Percentiles rank a stretch among this genome's conserved stretches.
Evolutionary conservation across 2,113 vertebrate genomes (phyloP).

Genomic region (Thunnus maccoyii): DNA sequence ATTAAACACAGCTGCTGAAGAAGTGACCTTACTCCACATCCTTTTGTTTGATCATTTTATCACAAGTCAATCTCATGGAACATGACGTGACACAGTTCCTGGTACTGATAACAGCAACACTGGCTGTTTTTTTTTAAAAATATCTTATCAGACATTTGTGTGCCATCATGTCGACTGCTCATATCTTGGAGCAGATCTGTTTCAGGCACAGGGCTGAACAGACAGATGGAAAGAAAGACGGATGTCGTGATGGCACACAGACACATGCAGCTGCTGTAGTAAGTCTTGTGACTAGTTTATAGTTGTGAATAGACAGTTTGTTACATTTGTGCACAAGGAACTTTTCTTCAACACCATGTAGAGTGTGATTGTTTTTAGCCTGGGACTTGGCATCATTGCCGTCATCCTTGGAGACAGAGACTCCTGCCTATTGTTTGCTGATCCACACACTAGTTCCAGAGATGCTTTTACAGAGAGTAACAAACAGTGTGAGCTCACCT

Average conservation of each 20-base stretch:
- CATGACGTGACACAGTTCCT: slow-evolving; percentile 21
- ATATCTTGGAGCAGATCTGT: slow-evolving; percentile 15
- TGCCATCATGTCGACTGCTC: neutral
- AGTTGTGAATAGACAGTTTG: slow-evolving; percentile 62
- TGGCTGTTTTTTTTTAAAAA: slow-evolving; percentile 3
- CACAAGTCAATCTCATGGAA: slow-evolving; percentile 23
- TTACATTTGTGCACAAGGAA: too few species aligned
- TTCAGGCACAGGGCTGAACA: neutral
- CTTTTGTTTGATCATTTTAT: slow-evolving; percentile 56
- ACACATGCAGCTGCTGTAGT: slow-evolving; percentile 49
- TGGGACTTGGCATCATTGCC: neutral
- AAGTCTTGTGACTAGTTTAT: slow-evolving; percentile 61
- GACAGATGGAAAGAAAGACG: slow-evolving; percentile 9
- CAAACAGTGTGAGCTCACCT: neutral
- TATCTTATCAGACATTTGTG: slow-evolving; percentile 10
- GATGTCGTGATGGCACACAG: slow-evolving; percentile 3
- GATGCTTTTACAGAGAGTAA: neutral
- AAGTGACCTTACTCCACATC: slow-evolving; percentile 23
- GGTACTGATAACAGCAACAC: slow-evolving; percentile 32
- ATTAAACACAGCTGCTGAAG: neutral
- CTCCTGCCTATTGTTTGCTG: neutral
- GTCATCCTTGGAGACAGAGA: slow-evolving; percentile 9
- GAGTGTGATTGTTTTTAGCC: slow-evolving; percentile 13
- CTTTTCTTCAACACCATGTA: too few species aligned
- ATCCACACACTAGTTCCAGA: neutral